Percentiles rank a stretch among this genome's conserved stretches.
Evolutionary conservation across 2,113 vertebrate species (phyloP).

Genomic region (Clupea harengus): DNA sequence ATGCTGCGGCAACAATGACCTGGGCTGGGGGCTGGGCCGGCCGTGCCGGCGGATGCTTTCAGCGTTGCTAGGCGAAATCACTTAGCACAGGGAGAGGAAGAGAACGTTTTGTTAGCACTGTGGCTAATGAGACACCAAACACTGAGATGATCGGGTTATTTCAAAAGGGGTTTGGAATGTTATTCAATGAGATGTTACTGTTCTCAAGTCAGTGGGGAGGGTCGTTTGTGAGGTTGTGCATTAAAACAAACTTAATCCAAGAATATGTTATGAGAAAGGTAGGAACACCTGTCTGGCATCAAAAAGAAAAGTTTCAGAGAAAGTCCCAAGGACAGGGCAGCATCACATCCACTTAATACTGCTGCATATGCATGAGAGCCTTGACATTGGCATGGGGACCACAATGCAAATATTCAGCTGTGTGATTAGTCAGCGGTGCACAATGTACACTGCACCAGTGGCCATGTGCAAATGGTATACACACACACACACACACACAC

Average conservation of each 20-base stretch:
- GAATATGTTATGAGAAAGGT: no score
- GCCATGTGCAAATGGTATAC: neutral
- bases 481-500: neutral
- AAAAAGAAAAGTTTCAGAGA: neutral
- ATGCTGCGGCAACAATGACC: neutral
- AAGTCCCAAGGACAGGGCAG: neutral
- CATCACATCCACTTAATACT: neutral
- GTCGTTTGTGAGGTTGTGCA: neutral
- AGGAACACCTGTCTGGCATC: no score
- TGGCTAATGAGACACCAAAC: neutral
- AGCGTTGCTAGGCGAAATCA: neutral
- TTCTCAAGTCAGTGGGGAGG: neutral
- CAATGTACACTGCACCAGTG: constrained; percentile 8
- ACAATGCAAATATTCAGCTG: constrained; percentile 9
- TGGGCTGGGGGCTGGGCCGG: neutral
- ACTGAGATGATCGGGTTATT: neutral
- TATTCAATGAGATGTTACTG: neutral
- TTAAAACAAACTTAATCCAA: no score
- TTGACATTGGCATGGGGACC: neutral
- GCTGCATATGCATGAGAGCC: neutral
- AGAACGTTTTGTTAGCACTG: neutral
- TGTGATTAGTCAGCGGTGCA: neutral
- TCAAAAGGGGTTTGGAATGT: neutral
- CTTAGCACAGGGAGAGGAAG: neutral
- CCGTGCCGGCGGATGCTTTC: neutral